These are phyloP conservation scores for Hemicentrotus pulcherrimus DNA, from an alignment of 35 echinoderm and acorn worm genomes.

Conservation along the genomic window DNA sequence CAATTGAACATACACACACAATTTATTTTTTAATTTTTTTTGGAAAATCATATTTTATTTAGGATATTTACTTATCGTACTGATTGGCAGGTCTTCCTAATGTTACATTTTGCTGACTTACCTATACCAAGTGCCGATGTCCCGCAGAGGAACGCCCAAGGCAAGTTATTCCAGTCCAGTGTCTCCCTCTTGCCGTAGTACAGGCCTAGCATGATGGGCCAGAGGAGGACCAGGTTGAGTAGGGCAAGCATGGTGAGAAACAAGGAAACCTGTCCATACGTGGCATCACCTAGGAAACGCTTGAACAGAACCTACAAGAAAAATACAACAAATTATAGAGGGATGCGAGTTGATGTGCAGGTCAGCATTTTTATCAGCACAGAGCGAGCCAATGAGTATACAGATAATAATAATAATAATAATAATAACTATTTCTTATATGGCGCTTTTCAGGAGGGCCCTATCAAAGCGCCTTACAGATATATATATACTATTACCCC, in stretches of 20 bases:
- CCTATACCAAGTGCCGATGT: constrained; percentile 76
- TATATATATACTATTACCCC: too few relatives aligned
- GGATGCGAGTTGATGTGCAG: not conserved
- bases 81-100: too few relatives aligned
- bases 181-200: constrained; percentile 69
- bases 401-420: too few relatives aligned
- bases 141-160: constrained; percentile 85
- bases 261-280: constrained; percentile 88
- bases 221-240: constrained; percentile 74
- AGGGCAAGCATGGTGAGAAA: constrained; percentile 81
- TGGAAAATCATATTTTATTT: too few relatives aligned
- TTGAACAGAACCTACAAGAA: constrained; percentile 85
- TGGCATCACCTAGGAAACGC: constrained; percentile 70
- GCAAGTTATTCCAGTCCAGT: constrained; percentile 69
- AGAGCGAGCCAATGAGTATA: too few relatives aligned
- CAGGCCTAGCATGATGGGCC: constrained; percentile 78
- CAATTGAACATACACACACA: too few relatives aligned
- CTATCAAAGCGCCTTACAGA: too few relatives aligned
- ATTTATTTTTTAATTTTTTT: too few relatives aligned
- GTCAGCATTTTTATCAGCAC: too few relatives aligned
- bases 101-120: constrained; percentile 37
- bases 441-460: too few relatives aligned
- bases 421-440: too few relatives aligned
- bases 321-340: not conserved
- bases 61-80: too few relatives aligned